A percentile compares a stretch with the other conserved stretches of the same genome.
Evolutionary conservation across 2,113 vertebrate species (phyloP).

Genomic region (Coracopsis vasa): DNA sequence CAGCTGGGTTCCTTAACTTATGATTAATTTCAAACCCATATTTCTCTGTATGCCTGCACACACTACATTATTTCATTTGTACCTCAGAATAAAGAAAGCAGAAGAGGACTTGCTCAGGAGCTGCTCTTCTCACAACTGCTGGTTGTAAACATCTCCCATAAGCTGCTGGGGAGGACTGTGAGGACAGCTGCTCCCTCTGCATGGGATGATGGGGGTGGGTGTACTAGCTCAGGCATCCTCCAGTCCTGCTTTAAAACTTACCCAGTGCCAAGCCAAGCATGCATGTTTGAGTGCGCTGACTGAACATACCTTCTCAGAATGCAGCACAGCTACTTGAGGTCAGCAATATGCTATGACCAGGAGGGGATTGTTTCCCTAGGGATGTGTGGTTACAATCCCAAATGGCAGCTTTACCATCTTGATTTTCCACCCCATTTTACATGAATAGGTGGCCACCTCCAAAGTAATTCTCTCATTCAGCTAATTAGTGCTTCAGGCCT

Average conservation of each 20-base stretch:
- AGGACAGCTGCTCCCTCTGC: not conserved
- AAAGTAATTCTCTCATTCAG: not conserved
- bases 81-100: not conserved
- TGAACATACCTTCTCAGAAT: not conserved
- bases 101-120: not conserved
- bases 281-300: not conserved
- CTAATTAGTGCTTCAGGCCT: not conserved
- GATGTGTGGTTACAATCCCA: not conserved
- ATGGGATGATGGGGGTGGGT: rapidly evolving
- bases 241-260: not conserved
- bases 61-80: not conserved
- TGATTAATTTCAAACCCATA: not conserved
- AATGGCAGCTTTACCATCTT: not conserved
- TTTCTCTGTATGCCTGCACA: not conserved
- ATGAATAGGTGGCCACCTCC: not conserved
- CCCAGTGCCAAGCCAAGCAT: not conserved
- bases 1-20: not conserved
- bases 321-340: not conserved
- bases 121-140: not conserved
- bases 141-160: not conserved
- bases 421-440: not conserved
- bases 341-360: not conserved
- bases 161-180: not conserved
- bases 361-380: not conserved
- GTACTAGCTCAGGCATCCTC: not conserved